Percentiles rank a stretch among this genome's conserved stretches.
These are phyloP conservation scores for Aulostomus chinensis DNA, from an alignment of 2,797 vertebrate species.

Conservation along the genomic window DNA sequence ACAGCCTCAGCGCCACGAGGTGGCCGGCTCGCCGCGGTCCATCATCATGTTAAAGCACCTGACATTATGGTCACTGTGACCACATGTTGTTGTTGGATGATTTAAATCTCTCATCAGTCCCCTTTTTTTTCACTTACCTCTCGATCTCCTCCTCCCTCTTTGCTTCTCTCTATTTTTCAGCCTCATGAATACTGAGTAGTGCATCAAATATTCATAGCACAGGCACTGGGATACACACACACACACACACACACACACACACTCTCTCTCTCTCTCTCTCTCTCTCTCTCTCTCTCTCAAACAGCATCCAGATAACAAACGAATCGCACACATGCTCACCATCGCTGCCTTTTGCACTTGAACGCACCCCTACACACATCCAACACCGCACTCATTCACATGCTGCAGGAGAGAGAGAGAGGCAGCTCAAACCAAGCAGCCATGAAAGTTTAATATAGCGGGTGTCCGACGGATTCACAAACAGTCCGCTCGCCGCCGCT, in stretches of 20 bases:
- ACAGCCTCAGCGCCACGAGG: no score
- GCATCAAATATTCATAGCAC: slow-evolving; percentile 66
- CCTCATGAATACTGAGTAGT: slow-evolving; percentile 60
- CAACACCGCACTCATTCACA: slow-evolving; percentile 48
- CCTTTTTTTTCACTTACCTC: slow-evolving; percentile 7
- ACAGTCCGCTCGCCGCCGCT: slow-evolving; percentile 35
- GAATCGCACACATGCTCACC: slow-evolving; percentile 1
- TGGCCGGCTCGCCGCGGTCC: no score
- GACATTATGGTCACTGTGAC: slow-evolving; percentile 24
- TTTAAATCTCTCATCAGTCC: slow-evolving; percentile 47
- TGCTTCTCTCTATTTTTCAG: slow-evolving; percentile 46
- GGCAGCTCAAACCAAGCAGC: slow-evolving; percentile 49
- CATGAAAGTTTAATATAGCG: slow-evolving; percentile 67
- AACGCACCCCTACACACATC: slow-evolving; percentile 40
- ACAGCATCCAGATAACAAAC: no score
- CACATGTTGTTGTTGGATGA: slow-evolving; percentile 35
- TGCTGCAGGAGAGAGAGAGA: slow-evolving; percentile 39
- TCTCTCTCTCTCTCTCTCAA: no score
- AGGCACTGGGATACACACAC: slow-evolving; percentile 7
- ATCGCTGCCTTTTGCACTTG: slow-evolving; percentile 35
- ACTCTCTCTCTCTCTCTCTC: no score
- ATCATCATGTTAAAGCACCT: slow-evolving; percentile 24
- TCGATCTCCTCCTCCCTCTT: slow-evolving; percentile 29
- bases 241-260: slow-evolving; percentile 12
- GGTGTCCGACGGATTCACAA: slow-evolving; percentile 47